A percentile compares a stretch with the other conserved stretches of the same genome.
phyloP scores from a whole-genome alignment of 2,888 invertebrate genomes.

The Acanthosepion lycidas region DNA sequence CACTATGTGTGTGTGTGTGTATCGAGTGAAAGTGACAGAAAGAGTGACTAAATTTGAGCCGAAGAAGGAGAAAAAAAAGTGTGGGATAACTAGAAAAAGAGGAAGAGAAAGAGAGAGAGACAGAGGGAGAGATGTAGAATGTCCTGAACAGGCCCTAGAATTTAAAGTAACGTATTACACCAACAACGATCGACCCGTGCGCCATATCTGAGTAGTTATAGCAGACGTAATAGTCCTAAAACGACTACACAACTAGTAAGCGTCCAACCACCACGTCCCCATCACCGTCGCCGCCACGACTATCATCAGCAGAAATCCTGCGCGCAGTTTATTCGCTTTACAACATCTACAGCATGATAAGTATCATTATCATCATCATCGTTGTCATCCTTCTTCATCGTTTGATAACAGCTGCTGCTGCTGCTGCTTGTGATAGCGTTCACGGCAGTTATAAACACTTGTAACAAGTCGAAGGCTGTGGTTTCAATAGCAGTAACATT shows the following conservation, averaged over 20 bases:
- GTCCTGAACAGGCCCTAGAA: neutral
- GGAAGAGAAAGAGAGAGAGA: neutral
- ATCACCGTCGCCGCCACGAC: neutral
- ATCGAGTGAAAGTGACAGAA: too few species aligned
- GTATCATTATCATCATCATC: neutral
- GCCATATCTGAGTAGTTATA: neutral
- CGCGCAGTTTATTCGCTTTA: neutral
- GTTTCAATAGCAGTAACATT: neutral
- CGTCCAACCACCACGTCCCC: neutral
- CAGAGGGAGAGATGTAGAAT: neutral
- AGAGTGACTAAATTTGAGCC: too few species aligned
- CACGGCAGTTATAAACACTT: neutral
- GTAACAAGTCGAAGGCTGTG: neutral
- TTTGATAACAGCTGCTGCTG: neutral
- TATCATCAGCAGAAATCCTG: neutral
- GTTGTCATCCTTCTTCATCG: neutral
- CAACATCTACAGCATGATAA: neutral
- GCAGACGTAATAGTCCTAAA: neutral
- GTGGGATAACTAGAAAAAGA: neutral
- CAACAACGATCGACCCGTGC: neutral
- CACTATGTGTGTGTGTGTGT: too few species aligned
- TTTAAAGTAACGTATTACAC: neutral
- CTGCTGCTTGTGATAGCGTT: neutral
- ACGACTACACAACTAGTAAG: neutral
- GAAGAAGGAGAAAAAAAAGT: neutral